Evolutionary conservation across 30 jellyfish, hydroid and myxozoan species (phyloP).

Genomic region (Rhopilema esculentum): DNA sequence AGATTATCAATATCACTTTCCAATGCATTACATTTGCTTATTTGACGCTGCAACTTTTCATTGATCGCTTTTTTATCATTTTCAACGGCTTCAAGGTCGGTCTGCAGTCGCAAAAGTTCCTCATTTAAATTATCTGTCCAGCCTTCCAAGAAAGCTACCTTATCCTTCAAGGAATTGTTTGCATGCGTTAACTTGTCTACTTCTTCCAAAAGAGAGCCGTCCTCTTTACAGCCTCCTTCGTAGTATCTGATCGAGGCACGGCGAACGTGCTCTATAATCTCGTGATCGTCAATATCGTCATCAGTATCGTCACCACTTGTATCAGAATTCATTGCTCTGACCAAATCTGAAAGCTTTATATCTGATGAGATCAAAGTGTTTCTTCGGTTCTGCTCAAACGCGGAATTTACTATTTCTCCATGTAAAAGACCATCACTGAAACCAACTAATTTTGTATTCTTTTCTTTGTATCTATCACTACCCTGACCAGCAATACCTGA

Average conservation of each 20-base stretch:
- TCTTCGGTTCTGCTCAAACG: background rate
- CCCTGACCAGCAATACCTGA: background rate
- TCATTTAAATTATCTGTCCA: conserved; percentile 47
- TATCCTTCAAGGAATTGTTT: conserved; percentile 28
- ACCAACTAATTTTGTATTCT: background rate
- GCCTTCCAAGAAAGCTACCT: conserved; percentile 5
- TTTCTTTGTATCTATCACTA: background rate
- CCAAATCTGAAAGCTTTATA: conserved; percentile 5
- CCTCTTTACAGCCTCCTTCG: background rate
- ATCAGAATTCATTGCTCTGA: conserved; percentile 39
- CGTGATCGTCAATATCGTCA: background rate
- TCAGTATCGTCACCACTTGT: conserved; percentile 15
- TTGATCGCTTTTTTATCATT: background rate
- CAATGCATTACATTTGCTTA: background rate
- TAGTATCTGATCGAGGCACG: background rate
- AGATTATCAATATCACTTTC: conserved; percentile 1
- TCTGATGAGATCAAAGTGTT: background rate
- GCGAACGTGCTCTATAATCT: background rate
- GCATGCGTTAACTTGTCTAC: conserved; percentile 10
- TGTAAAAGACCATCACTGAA: background rate
- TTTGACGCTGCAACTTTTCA: conserved; percentile 5
- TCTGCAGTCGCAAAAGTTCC: conserved; percentile 11
- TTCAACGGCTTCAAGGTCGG: conserved; percentile 7
- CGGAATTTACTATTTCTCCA: background rate
- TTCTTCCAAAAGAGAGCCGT: background rate